Evolutionary conservation across 1,140 invertebrate species (phyloP), one percentile per base, ranked within the genome.

Genomic region (Plutomurus gul): DNA sequence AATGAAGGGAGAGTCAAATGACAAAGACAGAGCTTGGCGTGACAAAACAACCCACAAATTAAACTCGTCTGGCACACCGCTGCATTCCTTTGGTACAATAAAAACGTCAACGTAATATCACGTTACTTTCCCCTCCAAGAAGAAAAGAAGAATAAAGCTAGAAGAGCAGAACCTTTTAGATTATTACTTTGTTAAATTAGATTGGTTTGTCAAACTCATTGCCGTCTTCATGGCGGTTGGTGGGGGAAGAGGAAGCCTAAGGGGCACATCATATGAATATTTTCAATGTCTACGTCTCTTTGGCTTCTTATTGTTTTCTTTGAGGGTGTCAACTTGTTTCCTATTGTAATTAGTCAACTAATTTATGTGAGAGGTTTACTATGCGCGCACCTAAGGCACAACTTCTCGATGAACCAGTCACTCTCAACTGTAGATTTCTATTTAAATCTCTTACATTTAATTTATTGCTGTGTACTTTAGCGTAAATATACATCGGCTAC

Each of bases 1-100:
- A 65, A 65, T 65, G 56, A 65, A 65, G 56, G 56, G 56, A 65
- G 56, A 65, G 56, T 65, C 56, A 65, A 65, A 65, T 65, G 56
- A 65, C 56, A 65, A 30, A 65, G 56, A 65, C 56, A 65, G 56
- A 65, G 56, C 36, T 65, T 65, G 30, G 56, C 27, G 56, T 65
- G 56, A 65, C 56, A 65, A 65, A 65, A 30, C 56, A 65, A 65
- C 16, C 56, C 56, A 65, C 56, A 65, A 65, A 65, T 65, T 65
- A 65, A 36, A 65, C 56, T 30, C 56, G 56, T n/a, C 56, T 65
- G 56, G 56, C 56, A 65, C 56, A 65, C 56, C 56, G 56, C 56
- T 36, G 56, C 56, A 65, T 65, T 65, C 56, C 36, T 65, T 13
- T 65, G 56, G 30, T n/a, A 16, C 25, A 65, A 65, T 65, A 65